phyloP scores from a whole-genome alignment of 2,888 invertebrate genomes.

The Himalopsyche japonica region DNA sequence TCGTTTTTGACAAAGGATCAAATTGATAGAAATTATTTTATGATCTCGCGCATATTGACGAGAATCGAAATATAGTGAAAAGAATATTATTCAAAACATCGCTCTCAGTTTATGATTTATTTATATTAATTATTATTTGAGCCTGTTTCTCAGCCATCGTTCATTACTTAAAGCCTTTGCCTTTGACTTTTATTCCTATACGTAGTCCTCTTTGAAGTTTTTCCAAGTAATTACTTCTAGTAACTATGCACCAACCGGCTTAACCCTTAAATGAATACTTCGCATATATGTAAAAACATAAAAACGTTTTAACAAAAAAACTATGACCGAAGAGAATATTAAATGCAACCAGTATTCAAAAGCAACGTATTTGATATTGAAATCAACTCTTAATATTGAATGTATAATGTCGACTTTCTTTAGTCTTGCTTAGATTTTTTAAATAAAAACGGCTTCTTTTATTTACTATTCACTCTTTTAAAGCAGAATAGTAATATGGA shows the following conservation, averaged over 20 bases:
- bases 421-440: no score
- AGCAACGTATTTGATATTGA: no score
- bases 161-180: not conserved
- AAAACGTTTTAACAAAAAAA: not conserved
- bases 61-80: no score
- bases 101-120: not conserved
- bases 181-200: not conserved
- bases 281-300: not conserved
- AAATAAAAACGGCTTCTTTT: no score
- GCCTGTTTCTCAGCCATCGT: not conserved
- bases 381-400: no score
- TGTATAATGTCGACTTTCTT: no score
- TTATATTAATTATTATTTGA: not conserved
- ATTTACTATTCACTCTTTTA: no score
- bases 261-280: not conserved
- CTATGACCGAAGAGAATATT: not conserved
- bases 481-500: no score
- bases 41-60: no score
- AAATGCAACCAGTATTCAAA: no score
- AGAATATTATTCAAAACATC: not conserved
- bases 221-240: not conserved
- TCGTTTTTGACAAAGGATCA: no score
- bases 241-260: not conserved
- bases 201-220: not conserved
- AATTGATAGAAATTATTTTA: no score